Conservation (phyloP, 2,113 vertebrate species). For the Balaenoptera acutorostrata region DNA sequence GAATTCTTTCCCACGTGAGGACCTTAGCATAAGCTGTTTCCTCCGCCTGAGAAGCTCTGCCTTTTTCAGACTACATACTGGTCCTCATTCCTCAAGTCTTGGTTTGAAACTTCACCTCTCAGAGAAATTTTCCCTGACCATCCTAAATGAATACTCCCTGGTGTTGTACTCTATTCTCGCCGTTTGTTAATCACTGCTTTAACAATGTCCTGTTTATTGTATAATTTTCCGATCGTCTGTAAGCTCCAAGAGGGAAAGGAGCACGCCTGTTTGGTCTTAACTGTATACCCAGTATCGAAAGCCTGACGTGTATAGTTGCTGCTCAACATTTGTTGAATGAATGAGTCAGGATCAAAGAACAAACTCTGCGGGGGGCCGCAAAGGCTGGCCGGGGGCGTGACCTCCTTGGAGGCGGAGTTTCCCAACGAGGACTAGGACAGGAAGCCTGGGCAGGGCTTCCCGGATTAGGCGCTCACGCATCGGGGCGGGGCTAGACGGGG, state of each 20-base stretch:
- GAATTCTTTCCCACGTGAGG: not conserved
- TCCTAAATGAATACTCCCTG: not conserved
- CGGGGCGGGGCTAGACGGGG: not conserved
- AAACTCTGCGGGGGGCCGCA: fast-evolving
- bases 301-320: not conserved
- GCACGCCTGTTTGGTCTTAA: not conserved
- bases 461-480: not conserved
- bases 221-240: not conserved
- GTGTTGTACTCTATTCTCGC: not conserved
- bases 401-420: not conserved
- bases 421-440: not conserved
- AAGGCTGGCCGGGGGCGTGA: not conserved
- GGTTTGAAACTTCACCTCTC: not conserved
- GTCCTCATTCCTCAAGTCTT: not conserved
- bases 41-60: not conserved
- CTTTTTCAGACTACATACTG: not conserved
- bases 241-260: not conserved
- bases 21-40: not conserved
- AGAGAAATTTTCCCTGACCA: not conserved
- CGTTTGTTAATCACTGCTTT: not conserved
- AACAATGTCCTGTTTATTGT: not conserved
- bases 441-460: conserved; percentile 51
- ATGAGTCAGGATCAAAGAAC: not conserved
- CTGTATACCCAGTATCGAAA: not conserved
- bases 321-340: not conserved